Percentiles rank a stretch among this genome's conserved stretches.
Conservation (phyloP, 2,888 invertebrate species). For the Eulithis prunata region DNA sequence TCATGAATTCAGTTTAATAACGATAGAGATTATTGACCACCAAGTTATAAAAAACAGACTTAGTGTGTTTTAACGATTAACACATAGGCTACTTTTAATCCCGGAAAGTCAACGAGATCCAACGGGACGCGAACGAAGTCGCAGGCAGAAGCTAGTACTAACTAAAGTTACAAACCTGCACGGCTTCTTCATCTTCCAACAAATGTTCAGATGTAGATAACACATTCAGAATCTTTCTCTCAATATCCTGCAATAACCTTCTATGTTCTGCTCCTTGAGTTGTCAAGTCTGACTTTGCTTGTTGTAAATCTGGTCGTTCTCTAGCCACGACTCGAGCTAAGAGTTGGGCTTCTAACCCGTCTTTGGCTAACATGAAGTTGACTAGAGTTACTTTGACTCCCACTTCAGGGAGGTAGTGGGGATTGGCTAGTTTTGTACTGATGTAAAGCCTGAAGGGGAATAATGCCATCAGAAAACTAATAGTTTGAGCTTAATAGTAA, state of each 20-base stretch:
- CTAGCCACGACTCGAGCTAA: slow-evolving; percentile 95
- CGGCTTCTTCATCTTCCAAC: slow-evolving; percentile 96
- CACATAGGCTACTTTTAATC: too few relatives aligned
- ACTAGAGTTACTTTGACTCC: slow-evolving; percentile 95
- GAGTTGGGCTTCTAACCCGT: slow-evolving; percentile 95
- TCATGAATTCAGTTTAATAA: too few relatives aligned
- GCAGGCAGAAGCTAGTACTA: too few relatives aligned
- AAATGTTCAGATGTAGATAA: slow-evolving; percentile 79
- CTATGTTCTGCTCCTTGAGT: slow-evolving; percentile 94
- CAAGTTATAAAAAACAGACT: too few relatives aligned
- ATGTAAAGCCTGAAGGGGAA: slow-evolving; percentile 89
- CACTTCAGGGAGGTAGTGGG: slow-evolving; percentile 97
- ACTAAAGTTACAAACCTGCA: slow-evolving; percentile 76
- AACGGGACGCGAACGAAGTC: too few relatives aligned
- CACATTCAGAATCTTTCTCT: slow-evolving; percentile 92
- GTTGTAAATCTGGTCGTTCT: slow-evolving; percentile 95
- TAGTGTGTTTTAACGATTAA: too few relatives aligned
- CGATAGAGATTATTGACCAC: too few relatives aligned
- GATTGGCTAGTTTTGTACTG: slow-evolving; percentile 96
- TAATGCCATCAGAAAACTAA: neutral
- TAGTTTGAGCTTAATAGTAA: too few relatives aligned
- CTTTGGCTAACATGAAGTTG: slow-evolving; percentile 96
- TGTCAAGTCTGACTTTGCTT: slow-evolving; percentile 94
- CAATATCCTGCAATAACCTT: slow-evolving; percentile 92
- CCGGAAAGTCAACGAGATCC: too few relatives aligned